Evolutionary conservation across 2,888 invertebrate genomes (phyloP), one percentile per base, ranked within the genome.

Genomic region (Ypsolopha sequella): DNA sequence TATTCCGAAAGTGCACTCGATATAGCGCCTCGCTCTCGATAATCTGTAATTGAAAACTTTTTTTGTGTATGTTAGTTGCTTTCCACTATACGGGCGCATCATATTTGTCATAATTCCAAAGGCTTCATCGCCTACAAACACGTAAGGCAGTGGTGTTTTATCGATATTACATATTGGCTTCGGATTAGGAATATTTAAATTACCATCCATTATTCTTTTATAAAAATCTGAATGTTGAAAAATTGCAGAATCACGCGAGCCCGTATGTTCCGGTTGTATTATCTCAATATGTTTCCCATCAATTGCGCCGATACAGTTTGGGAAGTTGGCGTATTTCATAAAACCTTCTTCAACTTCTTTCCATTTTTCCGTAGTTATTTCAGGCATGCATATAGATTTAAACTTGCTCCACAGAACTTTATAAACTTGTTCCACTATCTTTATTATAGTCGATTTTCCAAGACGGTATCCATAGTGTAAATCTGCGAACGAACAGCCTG

Each of bases 71-170:
- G 52, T 50, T 49, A 56, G 48, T 13, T 33, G 36, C 47, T 55
- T 52, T 2, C 49, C 39, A 14, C 52, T 52, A 48, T 55, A 60
- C 10, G 51, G 51, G 43, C 44, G 59, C 62, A 64, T 62, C 48
- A 64, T 24, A 56, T 58, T 55, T 52, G 58, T 54, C 48, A 51
- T 33, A 52, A 66, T 57, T 10, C 58, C 62, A 51, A 66, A 65
- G 33, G 60, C 61, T 56, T 62, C 62, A 59, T 63, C 65, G 38
- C 60, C 64, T 48, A 65, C 58, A 47, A 65, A 50, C 52, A 61
- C 60, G 56, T 49, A 52, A 9, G 55, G 58, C 39, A 56, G 10
- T 33, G 51, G 9, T 14, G 10, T 56, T 51, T 34, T 50, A 41
- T 54, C 52, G 52, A 52, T 51, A 49, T 53, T 50, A 51, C 57